Evolutionary conservation across 2,797 vertebrate species (phyloP), one percentile per base, ranked within the genome.

Genomic region (Hemibagrus guttatus): DNA sequence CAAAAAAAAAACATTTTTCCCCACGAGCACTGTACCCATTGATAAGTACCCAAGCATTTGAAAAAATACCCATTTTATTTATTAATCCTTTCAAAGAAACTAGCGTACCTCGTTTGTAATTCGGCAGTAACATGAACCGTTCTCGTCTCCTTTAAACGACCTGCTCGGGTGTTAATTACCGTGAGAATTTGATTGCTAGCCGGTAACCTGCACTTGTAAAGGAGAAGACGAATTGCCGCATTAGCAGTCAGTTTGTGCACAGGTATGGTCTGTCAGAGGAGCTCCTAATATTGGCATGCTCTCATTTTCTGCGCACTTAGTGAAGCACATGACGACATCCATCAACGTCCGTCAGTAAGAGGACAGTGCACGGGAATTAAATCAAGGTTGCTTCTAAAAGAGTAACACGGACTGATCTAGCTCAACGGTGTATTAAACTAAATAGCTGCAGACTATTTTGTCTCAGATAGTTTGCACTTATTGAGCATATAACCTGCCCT

Each of bases 281-380:
- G 59, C 23, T 39, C 7, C 26, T n/a, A 64, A 63, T 49, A 81
- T n/a, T 17, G 26, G 79, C 59, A 81, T 28, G 56, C 21, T 39
- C 23, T 63, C 78, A 80, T 80, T 80, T 42, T 80, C 78, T 42
- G 76, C 7, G 23, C 78, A 80, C 76, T 80, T 42, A 61, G 58
- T 80, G 58, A 23, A 59, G 46, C 46, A 35, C 28, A 59, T 79
- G 76, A 35, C 19, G 31, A 42, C 7, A 42, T 42, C 35, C 35
- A 26, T 80, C 16, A 1, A 31, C 31, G 16, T 31, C 16, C n/a
- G 0, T 54, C 56, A n/a, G 21, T n/a, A 42, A 39, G 19, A 14
- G 31, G 76, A 59, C 31, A 59, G 19, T 39, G 23, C 1, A 35
- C 13, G 5, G 78, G 13, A 80, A 42, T 42, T 39, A 61, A 63